Evolutionary conservation across 2,113 vertebrate species (phyloP), one percentile per base, ranked within the genome.

Genomic region (Rhabdomys dilectus): DNA sequence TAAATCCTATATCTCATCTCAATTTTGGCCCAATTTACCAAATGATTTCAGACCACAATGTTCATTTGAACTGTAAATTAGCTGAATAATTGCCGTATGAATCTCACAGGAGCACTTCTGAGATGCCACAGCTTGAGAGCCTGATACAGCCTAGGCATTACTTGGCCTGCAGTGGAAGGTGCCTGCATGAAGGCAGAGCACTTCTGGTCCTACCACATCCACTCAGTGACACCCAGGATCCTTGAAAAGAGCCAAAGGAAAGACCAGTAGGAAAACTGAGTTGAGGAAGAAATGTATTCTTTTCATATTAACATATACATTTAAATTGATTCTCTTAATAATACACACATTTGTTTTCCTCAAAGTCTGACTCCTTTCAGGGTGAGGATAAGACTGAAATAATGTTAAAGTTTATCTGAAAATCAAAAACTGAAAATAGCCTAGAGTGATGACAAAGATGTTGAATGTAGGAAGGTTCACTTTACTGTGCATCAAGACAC

Each of bases 41-140:
- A 95, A 95, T 94, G 95, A 94, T 93, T 96, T 96, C 86, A 89
- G 86, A 94, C 94, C 64, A 93, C 72, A 96, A 93, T 96, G 66
- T 91, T 95, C 91, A 94, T 78, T 92, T 42, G 58, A 84, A 31
- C 72, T 96, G 8, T 92, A 73, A 93, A 81, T 94, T 60, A 94
- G 91, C 45, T 95, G 94, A 73, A 56, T 86, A 96, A 88, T 93
- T 88, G 51, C 75, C 82, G 12, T 60, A 36, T 82, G 51, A 72
- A 39, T 70, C 34, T 91, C 64, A 68, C 17, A 26, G 45, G 0
- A 1, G 39, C 16, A 78, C 82, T 77, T 91, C 29, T 70, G 93
- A 60, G 66, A 78, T 26, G n/a, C 22, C 21, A 24, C 29, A 68
- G 24, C n/a, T 56, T 51, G 51, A 76, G 51, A 72, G 66, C 24